These are phyloP conservation scores for Rhabdornis inornatus DNA, from an alignment of 2,113 vertebrate species.

Conservation along the genomic window DNA sequence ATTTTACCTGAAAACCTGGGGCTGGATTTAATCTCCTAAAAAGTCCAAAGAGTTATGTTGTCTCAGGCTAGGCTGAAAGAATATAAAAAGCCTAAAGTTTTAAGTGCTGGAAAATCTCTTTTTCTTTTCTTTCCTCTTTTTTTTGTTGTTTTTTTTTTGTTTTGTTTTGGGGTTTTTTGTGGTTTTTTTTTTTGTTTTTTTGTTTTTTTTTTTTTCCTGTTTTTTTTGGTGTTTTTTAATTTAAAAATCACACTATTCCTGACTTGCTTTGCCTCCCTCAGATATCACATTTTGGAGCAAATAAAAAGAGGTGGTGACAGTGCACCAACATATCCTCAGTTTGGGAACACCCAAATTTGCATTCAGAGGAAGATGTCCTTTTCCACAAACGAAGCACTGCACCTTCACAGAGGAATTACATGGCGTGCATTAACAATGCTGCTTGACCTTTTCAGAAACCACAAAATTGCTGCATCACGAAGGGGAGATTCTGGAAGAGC, in stretches of 20 bases:
- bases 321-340: neutral
- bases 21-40: slow-evolving; percentile 48
- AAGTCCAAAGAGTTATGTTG: slow-evolving; percentile 28
- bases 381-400: neutral
- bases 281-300: neutral
- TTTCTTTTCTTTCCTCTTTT: rapidly evolving
- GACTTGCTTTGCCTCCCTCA: neutral
- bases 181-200: too few species aligned
- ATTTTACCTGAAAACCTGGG: slow-evolving; percentile 14
- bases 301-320: neutral
- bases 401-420: neutral
- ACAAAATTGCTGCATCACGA: neutral
- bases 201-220: too few species aligned
- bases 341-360: neutral
- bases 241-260: neutral
- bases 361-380: neutral
- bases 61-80: neutral
- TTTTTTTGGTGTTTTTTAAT: too few species aligned
- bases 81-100: slow-evolving; percentile 13
- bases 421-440: neutral
- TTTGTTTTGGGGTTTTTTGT: too few species aligned
- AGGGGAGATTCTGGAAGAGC: neutral
- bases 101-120: neutral
- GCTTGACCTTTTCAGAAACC: neutral
- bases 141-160: too few species aligned